Evolutionary conservation across 2,888 invertebrate genomes (phyloP).

Genomic region (Periphyllus acericola): DNA sequence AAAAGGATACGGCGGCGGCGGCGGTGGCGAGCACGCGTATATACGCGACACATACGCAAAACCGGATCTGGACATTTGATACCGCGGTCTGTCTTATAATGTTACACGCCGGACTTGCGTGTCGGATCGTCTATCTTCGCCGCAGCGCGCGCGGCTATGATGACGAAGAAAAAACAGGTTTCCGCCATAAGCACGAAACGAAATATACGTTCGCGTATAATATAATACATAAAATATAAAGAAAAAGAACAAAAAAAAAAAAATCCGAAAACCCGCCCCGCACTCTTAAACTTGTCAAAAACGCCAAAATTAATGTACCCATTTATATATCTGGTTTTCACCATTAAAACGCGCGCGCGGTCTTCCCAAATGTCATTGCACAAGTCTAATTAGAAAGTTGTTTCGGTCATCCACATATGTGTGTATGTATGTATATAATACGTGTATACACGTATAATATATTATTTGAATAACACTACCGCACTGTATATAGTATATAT

Average conservation of each 20-base stretch:
- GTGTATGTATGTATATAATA: not conserved
- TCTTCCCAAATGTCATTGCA: conserved; percentile 59
- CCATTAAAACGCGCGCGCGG: not conserved
- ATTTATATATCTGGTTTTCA: conserved; percentile 56
- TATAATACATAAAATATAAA: not conserved
- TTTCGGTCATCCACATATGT: conserved; percentile 35
- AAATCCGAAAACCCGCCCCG: conserved; percentile 35
- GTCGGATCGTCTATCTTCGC: conserved; percentile 53
- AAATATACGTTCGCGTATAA: not conserved
- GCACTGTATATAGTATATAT: not conserved
- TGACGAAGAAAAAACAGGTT: conserved; percentile 39
- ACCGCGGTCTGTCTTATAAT: conserved; percentile 42
- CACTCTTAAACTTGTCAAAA: conserved; percentile 46
- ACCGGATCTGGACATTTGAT: conserved; percentile 58
- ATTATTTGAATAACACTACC: conserved; percentile 36
- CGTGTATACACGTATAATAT: not conserved
- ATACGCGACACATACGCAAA: not conserved
- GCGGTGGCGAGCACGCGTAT: not conserved
- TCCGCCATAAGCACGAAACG: not conserved
- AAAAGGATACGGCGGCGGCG: not conserved
- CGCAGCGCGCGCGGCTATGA: not conserved
- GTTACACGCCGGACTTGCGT: conserved; percentile 45
- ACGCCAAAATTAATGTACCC: conserved; percentile 52
- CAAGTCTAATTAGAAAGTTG: conserved; percentile 61
- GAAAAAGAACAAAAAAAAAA: not conserved